Conservation (phyloP, 2,797 vertebrate species). For the Mus spretus region DNA sequence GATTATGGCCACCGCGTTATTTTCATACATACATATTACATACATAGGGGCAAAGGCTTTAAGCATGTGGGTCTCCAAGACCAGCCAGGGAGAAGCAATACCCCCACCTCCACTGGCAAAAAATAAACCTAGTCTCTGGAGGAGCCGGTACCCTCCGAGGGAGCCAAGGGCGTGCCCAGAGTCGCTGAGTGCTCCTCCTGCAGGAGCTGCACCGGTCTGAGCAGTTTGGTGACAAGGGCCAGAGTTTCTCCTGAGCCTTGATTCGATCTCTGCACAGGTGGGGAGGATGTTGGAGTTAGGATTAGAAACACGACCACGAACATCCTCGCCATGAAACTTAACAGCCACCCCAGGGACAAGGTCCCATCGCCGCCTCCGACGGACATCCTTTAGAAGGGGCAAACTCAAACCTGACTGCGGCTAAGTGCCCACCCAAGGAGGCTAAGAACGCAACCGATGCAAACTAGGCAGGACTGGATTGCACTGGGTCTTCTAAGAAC, state of each 20-base stretch:
- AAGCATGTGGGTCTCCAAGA: not conserved
- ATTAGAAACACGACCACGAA: not conserved
- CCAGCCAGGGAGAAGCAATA: not conserved
- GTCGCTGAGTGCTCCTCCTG: not conserved
- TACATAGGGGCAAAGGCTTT: not conserved
- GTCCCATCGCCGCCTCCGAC: not conserved
- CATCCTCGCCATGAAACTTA: not conserved
- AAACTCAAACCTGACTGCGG: not conserved
- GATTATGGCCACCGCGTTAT: slow-evolving; percentile 46
- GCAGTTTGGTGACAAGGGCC: slow-evolving; percentile 22
- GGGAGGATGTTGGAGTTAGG: not conserved
- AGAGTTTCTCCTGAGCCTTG: slow-evolving; percentile 10
- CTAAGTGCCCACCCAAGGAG: not conserved
- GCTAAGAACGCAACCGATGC: not conserved
- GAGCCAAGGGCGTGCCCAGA: slow-evolving; percentile 8
- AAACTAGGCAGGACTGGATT: not conserved
- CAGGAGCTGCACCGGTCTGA: not conserved
- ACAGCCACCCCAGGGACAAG: not conserved
- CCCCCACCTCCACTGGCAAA: not conserved
- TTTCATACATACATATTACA: too few species aligned
- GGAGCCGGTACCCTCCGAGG: not conserved
- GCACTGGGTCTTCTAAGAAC: not conserved
- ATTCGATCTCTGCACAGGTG: not conserved
- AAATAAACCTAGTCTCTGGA: not conserved
- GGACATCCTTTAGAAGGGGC: not conserved